These are phyloP conservation scores for Sapajus apella DNA, from an alignment of 2,113 vertebrate genomes.

Conservation along the genomic window DNA sequence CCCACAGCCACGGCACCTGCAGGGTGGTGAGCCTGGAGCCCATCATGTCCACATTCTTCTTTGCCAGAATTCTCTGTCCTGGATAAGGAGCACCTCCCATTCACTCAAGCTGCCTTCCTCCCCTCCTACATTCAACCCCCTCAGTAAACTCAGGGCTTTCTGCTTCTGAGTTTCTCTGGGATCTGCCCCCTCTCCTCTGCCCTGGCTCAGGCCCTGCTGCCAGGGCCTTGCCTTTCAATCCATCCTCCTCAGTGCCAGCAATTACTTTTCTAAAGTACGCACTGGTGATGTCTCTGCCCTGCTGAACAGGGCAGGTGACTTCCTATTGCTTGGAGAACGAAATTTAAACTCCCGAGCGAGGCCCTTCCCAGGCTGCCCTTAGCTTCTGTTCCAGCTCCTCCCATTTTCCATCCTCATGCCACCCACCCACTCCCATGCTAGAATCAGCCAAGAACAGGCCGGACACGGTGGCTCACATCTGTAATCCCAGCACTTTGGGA, in stretches of 20 bases:
- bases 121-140: not conserved
- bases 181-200: not conserved
- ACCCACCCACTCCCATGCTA: not conserved
- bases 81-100: not conserved
- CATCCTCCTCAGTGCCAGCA: not conserved
- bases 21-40: not conserved
- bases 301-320: not conserved
- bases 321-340: not conserved
- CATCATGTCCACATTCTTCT: not conserved
- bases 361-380: not conserved
- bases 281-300: not conserved
- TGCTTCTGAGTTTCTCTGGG: not conserved
- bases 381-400: fast-evolving
- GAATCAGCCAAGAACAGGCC: not conserved
- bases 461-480: no score
- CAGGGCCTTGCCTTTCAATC: not conserved
- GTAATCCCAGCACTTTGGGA: no score
- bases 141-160: not conserved
- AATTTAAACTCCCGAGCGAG: not conserved
- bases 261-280: not conserved
- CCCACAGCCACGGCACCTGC: not conserved
- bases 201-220: not conserved
- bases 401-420: not conserved
- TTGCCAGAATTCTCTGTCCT: not conserved
- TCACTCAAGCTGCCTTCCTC: not conserved